Conservation (phyloP, 2,888 invertebrate genomes). For the Kuschelorhynchus macadamiae region DNA sequence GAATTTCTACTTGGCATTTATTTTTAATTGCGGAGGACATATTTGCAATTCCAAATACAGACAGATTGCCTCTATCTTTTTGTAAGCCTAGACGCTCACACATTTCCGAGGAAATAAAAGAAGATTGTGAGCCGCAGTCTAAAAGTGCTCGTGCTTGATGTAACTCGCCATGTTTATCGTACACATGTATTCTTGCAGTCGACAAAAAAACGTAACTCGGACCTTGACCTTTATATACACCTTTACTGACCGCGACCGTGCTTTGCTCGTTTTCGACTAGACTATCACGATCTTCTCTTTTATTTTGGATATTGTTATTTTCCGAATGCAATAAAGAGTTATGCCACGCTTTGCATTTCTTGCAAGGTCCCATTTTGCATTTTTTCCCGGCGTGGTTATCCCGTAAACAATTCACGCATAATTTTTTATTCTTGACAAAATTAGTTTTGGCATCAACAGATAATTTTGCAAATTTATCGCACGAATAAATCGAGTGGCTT, state of each 20-base stretch:
- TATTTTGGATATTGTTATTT: too few relatives aligned
- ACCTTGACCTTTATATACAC: too few relatives aligned
- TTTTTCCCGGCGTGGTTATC: slow-evolving; percentile 1
- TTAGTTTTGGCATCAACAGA: neutral
- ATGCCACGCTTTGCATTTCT: slow-evolving; percentile 9
- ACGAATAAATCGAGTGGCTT: too few relatives aligned
- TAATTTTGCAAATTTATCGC: too few relatives aligned
- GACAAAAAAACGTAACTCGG: slow-evolving; percentile 5
- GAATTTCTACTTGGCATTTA: neutral
- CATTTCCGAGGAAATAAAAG: too few relatives aligned
- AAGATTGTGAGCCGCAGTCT: too few relatives aligned
- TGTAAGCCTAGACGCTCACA: neutral
- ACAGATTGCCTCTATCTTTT: neutral
- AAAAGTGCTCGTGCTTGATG: neutral
- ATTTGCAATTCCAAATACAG: neutral
- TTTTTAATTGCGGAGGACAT: slow-evolving; percentile 1
- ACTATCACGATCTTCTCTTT: neutral
- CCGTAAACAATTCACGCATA: neutral
- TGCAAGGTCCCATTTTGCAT: slow-evolving; percentile 4
- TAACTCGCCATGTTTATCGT: neutral
- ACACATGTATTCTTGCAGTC: slow-evolving; percentile 4
- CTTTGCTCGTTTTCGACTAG: neutral
- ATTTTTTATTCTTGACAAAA: slow-evolving; percentile 9
- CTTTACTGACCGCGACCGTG: neutral
- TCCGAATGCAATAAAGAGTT: slow-evolving; percentile 11